A percentile compares a stretch with the other conserved stretches of the same genome.
Evolutionary conservation across 1,140 invertebrate genomes (phyloP).

Genomic region (Hycleus cichorii): DNA sequence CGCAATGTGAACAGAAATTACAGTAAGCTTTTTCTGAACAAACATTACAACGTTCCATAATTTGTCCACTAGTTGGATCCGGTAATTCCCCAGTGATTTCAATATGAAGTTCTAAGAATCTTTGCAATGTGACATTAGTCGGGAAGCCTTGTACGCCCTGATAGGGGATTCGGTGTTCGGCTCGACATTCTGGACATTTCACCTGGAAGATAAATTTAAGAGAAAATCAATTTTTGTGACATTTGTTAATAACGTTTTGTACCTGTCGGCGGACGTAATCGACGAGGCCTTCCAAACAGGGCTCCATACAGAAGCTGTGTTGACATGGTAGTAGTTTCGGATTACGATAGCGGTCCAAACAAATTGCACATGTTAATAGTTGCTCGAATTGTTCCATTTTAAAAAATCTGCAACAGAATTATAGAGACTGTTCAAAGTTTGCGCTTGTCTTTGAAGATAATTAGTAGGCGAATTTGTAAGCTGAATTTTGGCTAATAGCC

Average conservation of each 20-base stretch:
- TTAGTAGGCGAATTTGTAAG: background rate
- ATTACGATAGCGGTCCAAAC: slow-evolving; percentile 92
- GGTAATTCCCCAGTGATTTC: slow-evolving; percentile 87
- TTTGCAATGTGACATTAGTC: slow-evolving; percentile 90
- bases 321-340: slow-evolving; percentile 98
- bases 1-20: slow-evolving; percentile 84
- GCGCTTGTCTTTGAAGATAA: background rate
- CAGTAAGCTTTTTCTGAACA: slow-evolving; percentile 94
- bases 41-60: slow-evolving; percentile 79
- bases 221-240: background rate
- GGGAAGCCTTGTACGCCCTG: slow-evolving; percentile 90
- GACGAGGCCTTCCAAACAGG: slow-evolving; percentile 93
- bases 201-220: slow-evolving; percentile 49
- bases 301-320: slow-evolving; percentile 98
- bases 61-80: slow-evolving; percentile 77
- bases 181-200: slow-evolving; percentile 97
- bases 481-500: slow-evolving; percentile 4
- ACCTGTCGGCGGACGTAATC: slow-evolving; percentile 90
- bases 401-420: slow-evolving; percentile 23
- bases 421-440: slow-evolving; percentile 1
- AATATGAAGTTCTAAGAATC: slow-evolving; percentile 91
- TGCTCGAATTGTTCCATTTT: slow-evolving; percentile 96
- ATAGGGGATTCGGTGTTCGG: slow-evolving; percentile 94
- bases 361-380: slow-evolving; percentile 95
- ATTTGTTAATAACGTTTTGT: slow-evolving; percentile 23